phyloP scores from a whole-genome alignment of 2,113 vertebrate genomes.

The Circaetus cinerascens region DNA sequence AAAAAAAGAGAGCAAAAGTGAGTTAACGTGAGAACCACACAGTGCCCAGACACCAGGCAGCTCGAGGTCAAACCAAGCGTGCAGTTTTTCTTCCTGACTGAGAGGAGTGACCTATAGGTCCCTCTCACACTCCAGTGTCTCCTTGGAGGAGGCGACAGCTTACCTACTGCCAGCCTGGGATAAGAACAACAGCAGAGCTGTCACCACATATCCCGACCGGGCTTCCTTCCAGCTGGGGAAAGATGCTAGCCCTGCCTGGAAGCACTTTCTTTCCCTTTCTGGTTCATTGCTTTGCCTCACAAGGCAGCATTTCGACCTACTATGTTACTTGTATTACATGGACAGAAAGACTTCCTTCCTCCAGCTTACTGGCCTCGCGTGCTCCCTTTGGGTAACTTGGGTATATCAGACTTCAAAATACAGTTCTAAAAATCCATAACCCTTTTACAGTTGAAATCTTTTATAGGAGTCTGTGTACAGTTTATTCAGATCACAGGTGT shows the following conservation, averaged over 20 bases:
- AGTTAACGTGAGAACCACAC: background rate
- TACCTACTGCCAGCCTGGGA: background rate
- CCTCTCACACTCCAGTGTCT: background rate
- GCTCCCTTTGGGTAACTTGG: background rate
- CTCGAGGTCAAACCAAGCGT: background rate
- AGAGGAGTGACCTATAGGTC: background rate
- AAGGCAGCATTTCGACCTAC: background rate
- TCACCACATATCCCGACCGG: background rate
- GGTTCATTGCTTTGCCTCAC: background rate
- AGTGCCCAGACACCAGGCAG: background rate
- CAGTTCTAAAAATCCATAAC: constrained; percentile 14
- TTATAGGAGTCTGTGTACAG: background rate
- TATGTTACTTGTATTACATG: background rate
- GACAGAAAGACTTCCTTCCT: background rate
- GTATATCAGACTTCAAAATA: background rate
- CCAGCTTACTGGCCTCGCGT: background rate
- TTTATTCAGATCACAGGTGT: constrained; percentile 28
- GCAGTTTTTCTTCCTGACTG: background rate
- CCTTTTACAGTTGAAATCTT: background rate
- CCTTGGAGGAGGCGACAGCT: background rate
- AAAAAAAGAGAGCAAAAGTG: background rate
- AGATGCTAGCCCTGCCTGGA: background rate
- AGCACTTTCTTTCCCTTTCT: background rate
- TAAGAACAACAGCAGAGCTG: background rate
- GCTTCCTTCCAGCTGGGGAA: background rate